Evolutionary conservation across 1,140 invertebrate species (phyloP), one percentile per base, ranked within the genome.

Genomic region (Marisa cornuarietis): DNA sequence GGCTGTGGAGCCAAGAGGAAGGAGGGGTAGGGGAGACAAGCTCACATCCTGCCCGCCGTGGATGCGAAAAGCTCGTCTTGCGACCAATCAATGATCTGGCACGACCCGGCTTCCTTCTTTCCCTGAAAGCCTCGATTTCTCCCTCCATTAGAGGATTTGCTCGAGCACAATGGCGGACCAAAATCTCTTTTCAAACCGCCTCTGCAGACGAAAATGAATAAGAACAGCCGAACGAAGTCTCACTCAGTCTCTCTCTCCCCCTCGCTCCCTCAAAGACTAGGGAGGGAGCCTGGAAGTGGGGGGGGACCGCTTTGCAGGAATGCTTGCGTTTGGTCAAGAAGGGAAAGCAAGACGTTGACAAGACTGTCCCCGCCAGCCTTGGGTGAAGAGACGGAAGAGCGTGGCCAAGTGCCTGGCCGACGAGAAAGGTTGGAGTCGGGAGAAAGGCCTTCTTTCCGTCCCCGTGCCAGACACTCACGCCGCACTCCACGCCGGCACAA

Each of bases 131-230:
- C 49, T 24, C 63, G 58, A 78, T 78, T 65, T 68, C 49, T 51
- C 76, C 63, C 76, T 68, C 76, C 76, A 78, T 78, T 69, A 78
- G 26, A 22, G 66, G 63, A 78, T 54, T 66, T 65, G 51, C 26
- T 49, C n/a, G 63, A 63, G 49, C 65, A 78, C 76, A 78, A 78
- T 78, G 49, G 14, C n/a, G 31, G 31, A 49, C 58, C 54, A 58
- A 78, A 68, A 78, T 68, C 76, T 65, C 76, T 78, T 54, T 78
- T 78, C 76, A 78, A 78, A 61, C 51, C 42, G 20, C 24, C 26
- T 54, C 63, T 24, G 65, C 61, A 78, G 61, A 18, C n/a, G 18
- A 58, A 63, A 49, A 20, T 78, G 76, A 78, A 78, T 78, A 51
- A 74, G 58, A 74, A 51, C 72, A n/a, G 26, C 65, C n/a, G 65